Percentiles rank a stretch among this genome's conserved stretches.
Conservation (phyloP, 2,888 invertebrate genomes). For the Pollenia griseotomentosa region DNA sequence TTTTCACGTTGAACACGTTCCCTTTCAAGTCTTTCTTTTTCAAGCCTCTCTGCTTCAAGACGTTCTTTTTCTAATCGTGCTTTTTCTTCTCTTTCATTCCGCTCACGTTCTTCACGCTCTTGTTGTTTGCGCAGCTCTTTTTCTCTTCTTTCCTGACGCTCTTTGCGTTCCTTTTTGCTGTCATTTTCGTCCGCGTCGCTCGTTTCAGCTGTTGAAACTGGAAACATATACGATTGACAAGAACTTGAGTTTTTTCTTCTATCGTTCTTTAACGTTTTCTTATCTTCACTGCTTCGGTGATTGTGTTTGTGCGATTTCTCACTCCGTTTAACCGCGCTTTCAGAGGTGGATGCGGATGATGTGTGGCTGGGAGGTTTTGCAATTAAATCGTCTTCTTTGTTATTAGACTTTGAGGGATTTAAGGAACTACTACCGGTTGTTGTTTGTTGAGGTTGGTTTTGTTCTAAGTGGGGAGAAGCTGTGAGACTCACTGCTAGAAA, state of each 20-base stretch:
- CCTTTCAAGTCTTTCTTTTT: conserved; percentile 70
- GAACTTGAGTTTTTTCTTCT: conserved; percentile 80
- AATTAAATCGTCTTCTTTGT: conserved; percentile 80
- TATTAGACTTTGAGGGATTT: conserved; percentile 69
- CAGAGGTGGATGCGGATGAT: conserved; percentile 58
- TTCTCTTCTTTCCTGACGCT: conserved; percentile 79
- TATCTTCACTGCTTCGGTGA: conserved; percentile 80
- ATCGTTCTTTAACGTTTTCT: conserved; percentile 77
- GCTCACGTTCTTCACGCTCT: conserved; percentile 82
- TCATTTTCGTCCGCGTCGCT: conserved; percentile 78
- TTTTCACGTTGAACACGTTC: conserved; percentile 79
- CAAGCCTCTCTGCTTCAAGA: conserved; percentile 74
- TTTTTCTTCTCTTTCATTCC: conserved; percentile 76
- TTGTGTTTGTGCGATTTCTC: conserved; percentile 82
- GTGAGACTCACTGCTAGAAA: conserved; percentile 37
- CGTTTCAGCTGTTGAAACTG: conserved; percentile 76
- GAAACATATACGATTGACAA: conserved; percentile 76
- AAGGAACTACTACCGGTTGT: conserved; percentile 71
- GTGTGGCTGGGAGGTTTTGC: conserved; percentile 69
- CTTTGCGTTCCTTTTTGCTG: conserved; percentile 76
- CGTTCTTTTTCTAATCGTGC: conserved; percentile 77
- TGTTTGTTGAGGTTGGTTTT: conserved; percentile 63
- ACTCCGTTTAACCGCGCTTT: conserved; percentile 75
- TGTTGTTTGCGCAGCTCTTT: conserved; percentile 75
- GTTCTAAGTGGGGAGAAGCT: conserved; percentile 64